Evolutionary conservation across 2,888 invertebrate species (phyloP).

Genomic region (Cyclophora punctaria): DNA sequence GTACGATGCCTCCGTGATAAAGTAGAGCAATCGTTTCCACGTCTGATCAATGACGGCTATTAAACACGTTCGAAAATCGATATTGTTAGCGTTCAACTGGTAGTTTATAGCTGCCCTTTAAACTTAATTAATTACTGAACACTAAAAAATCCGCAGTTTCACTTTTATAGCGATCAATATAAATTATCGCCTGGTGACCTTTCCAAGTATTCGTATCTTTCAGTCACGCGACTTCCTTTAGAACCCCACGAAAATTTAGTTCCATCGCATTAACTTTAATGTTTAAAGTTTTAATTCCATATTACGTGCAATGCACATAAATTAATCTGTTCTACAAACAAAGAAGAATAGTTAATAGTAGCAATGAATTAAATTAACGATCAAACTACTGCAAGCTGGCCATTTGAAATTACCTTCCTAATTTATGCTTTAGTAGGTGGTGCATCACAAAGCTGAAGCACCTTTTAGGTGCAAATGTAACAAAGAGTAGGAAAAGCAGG

Average conservation of each 20-base stretch:
- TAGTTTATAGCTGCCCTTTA: not conserved
- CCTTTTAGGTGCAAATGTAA: conserved; percentile 12
- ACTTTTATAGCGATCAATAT: conserved; percentile 3
- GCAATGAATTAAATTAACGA: conserved; percentile 22
- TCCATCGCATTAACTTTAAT: not conserved
- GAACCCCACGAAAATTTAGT: not conserved
- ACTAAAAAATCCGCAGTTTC: conserved; percentile 8
- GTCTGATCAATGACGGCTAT: conserved; percentile 17
- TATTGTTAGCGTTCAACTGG: conserved; percentile 3
- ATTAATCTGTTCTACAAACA: not conserved
- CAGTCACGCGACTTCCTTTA: conserved; percentile 14
- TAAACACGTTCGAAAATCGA: conserved; percentile 16
- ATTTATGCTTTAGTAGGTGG: conserved; percentile 19
- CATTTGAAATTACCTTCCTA: conserved; percentile 19
- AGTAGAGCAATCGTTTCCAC: conserved; percentile 13
- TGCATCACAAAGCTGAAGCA: conserved; percentile 10
- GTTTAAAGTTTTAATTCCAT: not conserved
- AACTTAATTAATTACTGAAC: conserved; percentile 2
- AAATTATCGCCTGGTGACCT: conserved; percentile 14
- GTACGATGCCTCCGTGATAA: conserved; percentile 14
- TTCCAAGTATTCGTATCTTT: conserved; percentile 3
- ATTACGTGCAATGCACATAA: not conserved
- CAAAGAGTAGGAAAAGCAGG: conserved; percentile 20
- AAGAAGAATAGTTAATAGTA: conserved; percentile 15
- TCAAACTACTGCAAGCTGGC: conserved; percentile 17